Percentiles rank a stretch among this genome's conserved stretches.
phyloP scores from a whole-genome alignment of 2,888 invertebrate species.

The Cataglyphis altisquamis region DNA sequence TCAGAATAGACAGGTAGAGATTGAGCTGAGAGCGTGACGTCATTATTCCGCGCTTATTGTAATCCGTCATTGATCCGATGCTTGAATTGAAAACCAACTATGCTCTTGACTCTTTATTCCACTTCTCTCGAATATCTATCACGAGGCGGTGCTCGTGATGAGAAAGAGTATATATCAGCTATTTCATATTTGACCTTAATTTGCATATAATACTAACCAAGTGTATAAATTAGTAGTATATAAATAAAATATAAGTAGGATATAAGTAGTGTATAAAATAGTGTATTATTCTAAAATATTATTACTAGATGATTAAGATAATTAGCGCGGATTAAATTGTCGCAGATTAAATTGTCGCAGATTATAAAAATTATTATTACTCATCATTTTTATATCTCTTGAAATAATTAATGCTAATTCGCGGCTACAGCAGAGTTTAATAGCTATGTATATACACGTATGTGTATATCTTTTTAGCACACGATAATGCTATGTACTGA shows the following conservation, averaged over 20 bases:
- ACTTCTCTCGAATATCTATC: slow-evolving; percentile 11
- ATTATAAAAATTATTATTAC: not conserved
- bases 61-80: slow-evolving; percentile 39
- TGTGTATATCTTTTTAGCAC: not conserved
- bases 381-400: not conserved
- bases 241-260: not conserved
- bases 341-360: not conserved
- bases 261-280: not conserved
- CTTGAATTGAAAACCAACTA: slow-evolving; percentile 29
- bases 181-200: not conserved
- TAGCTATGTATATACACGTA: not conserved
- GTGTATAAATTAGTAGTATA: not conserved
- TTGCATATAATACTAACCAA: not conserved
- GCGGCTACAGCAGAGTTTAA: not conserved
- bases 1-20: slow-evolving; percentile 1
- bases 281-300: slow-evolving; percentile 2
- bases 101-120: slow-evolving; percentile 29
- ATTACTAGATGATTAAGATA: not conserved
- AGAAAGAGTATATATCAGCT: not conserved
- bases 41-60: slow-evolving; percentile 41
- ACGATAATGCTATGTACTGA: not conserved
- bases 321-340: not conserved
- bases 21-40: slow-evolving; percentile 1
- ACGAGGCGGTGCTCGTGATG: not conserved
- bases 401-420: not conserved